Percentiles rank a stretch among this genome's conserved stretches.
Conservation (phyloP, 2,888 invertebrate species). For the Phasia obesa region DNA sequence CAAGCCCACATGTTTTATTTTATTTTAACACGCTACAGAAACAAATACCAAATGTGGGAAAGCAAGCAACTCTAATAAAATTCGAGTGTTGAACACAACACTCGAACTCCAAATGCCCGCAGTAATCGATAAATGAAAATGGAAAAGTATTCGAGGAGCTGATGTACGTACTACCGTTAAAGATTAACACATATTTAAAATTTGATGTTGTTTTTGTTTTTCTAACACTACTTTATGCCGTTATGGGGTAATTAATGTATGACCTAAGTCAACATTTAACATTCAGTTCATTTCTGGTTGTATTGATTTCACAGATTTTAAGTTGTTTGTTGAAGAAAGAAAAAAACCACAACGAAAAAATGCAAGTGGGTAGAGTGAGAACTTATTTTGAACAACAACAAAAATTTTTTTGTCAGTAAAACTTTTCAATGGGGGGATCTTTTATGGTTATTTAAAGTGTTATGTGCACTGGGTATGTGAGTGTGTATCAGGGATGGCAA, state of each 20-base stretch:
- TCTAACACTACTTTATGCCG: not conserved
- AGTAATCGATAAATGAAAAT: conserved; percentile 27
- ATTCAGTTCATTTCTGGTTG: conserved; percentile 7
- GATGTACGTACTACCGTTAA: not conserved
- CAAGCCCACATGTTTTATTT: conserved; percentile 34
- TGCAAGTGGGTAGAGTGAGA: conserved; percentile 50
- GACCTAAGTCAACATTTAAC: conserved; percentile 40
- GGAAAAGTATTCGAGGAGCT: not conserved
- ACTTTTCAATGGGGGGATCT: not conserved
- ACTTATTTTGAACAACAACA: conserved; percentile 7
- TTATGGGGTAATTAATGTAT: conserved; percentile 46
- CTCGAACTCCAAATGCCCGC: too few species aligned
- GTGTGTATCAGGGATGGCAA: not conserved
- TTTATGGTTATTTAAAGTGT: not conserved
- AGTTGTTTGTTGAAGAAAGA: not conserved
- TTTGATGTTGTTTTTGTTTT: conserved; percentile 1
- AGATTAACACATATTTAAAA: too few species aligned
- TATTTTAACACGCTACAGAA: conserved; percentile 12
- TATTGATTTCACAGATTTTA: conserved; percentile 31
- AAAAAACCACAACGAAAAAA: conserved; percentile 1
- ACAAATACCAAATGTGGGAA: conserved; percentile 17
- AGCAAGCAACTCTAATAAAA: not conserved
- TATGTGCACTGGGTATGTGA: not conserved
- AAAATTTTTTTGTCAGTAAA: conserved; percentile 5
- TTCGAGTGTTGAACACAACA: not conserved